phyloP scores from a whole-genome alignment of 1,140 invertebrate genomes.

The Paracyclopina nana region DNA sequence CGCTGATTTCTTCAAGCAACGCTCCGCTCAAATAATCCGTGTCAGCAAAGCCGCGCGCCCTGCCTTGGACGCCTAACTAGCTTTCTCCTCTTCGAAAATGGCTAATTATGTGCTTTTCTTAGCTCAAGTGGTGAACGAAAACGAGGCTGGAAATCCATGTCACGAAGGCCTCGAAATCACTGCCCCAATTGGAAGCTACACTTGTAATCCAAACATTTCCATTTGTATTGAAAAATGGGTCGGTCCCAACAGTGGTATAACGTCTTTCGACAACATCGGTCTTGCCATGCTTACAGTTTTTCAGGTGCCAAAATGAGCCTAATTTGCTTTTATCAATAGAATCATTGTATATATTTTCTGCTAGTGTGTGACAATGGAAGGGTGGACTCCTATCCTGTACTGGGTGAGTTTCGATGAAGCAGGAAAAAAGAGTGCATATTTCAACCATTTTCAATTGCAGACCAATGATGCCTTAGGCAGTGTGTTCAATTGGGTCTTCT shows the following conservation, averaged over 20 bases:
- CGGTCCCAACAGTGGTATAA: constrained; percentile 96
- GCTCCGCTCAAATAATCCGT: too few relatives aligned
- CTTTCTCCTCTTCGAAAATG: too few relatives aligned
- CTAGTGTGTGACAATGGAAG: constrained; percentile 98
- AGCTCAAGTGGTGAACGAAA: constrained; percentile 71
- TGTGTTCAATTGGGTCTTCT: constrained; percentile 98
- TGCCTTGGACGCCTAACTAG: too few relatives aligned
- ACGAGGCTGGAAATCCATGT: constrained; percentile 53
- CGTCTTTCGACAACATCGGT: constrained; percentile 99
- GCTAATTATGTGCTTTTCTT: constrained; percentile 20
- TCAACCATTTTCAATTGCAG: constrained; percentile 34
- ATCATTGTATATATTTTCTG: too few relatives aligned
- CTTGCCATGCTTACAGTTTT: constrained; percentile 99
- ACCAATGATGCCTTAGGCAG: constrained; percentile 98
- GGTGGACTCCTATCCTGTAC: constrained; percentile 98
- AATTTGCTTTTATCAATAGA: not conserved
- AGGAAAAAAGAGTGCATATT: not conserved
- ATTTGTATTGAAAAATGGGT: constrained; percentile 77
- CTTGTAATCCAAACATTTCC: constrained; percentile 56
- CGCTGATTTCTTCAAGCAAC: too few relatives aligned
- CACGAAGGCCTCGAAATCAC: constrained; percentile 47
- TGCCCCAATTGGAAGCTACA: constrained; percentile 53
- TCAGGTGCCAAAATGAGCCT: constrained; percentile 34
- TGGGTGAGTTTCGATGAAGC: constrained; percentile 51
- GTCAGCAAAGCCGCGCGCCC: too few relatives aligned